These are phyloP conservation scores for Nothoprocta perdicaria DNA, from an alignment of 2,113 vertebrate genomes.

Conservation along the genomic window DNA sequence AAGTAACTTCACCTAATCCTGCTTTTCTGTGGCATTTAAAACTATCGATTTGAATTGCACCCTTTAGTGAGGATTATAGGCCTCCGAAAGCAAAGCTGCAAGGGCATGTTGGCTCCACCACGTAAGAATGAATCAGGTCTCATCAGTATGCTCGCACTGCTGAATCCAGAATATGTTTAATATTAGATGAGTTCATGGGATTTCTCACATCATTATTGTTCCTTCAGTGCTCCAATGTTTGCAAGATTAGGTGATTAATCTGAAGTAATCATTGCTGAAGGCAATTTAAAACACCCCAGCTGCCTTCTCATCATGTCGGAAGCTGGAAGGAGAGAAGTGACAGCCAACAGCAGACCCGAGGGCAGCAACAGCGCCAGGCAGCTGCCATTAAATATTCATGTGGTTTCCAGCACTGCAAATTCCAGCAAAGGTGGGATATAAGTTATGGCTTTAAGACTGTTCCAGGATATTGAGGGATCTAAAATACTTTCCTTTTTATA, in stretches of 20 bases:
- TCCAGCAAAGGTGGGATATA: not conserved
- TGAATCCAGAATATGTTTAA: not conserved
- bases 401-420: not conserved
- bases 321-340: not conserved
- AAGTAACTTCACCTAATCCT: not conserved
- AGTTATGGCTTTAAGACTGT: not conserved
- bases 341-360: not conserved
- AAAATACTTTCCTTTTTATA: not conserved
- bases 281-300: not conserved
- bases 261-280: slow-evolving; percentile 5
- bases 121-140: not conserved
- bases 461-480: not conserved
- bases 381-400: not conserved
- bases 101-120: not conserved
- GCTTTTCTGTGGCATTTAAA: not conserved
- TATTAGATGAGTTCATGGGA: not conserved
- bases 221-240: not conserved
- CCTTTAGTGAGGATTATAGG: not conserved
- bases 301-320: not conserved
- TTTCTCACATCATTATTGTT: not conserved
- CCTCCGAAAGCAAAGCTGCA: not conserved
- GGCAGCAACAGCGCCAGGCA: not conserved
- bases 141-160: not conserved
- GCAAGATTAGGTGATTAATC: not conserved
- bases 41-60: not conserved